Percentiles rank a stretch among this genome's conserved stretches.
Conservation (phyloP, 2,113 vertebrate genomes). For the Gopherus evgoodei region DNA sequence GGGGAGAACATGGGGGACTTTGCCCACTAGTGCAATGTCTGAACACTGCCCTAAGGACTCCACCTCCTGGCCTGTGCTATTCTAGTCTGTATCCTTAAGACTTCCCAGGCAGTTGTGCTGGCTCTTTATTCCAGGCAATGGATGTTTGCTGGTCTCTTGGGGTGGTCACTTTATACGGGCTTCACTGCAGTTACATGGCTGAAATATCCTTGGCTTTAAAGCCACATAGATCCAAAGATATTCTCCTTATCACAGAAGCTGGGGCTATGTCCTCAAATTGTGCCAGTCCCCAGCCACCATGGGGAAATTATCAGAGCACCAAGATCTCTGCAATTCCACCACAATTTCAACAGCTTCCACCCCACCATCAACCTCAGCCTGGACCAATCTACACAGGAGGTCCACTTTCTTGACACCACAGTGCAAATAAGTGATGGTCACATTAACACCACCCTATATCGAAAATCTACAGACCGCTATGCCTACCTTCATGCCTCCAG, state of each 20-base stretch:
- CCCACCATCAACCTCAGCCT: too few relatives aligned
- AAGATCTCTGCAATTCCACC: neutral
- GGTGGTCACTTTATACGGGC: neutral
- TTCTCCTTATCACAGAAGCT: neutral
- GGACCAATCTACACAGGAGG: too few relatives aligned
- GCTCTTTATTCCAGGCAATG: neutral
- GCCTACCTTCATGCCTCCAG: too few relatives aligned
- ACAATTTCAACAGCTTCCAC: too few relatives aligned
- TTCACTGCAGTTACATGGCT: neutral
- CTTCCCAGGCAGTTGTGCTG: neutral
- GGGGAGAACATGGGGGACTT: neutral
- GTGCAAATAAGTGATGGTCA: too few relatives aligned
- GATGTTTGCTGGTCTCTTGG: neutral
- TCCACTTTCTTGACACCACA: too few relatives aligned
- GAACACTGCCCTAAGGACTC: neutral
- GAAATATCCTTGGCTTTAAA: neutral
- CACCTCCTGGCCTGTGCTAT: neutral
- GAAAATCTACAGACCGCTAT: too few relatives aligned
- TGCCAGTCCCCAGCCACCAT: neutral
- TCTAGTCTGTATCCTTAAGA: neutral
- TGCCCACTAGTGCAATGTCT: neutral
- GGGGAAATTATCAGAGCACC: neutral
- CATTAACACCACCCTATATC: too few relatives aligned
- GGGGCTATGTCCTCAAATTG: neutral
- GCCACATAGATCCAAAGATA: neutral